Base-by-base conservation (phyloP, 2,113 vertebrate species). In the Clarias magur region DNA sequence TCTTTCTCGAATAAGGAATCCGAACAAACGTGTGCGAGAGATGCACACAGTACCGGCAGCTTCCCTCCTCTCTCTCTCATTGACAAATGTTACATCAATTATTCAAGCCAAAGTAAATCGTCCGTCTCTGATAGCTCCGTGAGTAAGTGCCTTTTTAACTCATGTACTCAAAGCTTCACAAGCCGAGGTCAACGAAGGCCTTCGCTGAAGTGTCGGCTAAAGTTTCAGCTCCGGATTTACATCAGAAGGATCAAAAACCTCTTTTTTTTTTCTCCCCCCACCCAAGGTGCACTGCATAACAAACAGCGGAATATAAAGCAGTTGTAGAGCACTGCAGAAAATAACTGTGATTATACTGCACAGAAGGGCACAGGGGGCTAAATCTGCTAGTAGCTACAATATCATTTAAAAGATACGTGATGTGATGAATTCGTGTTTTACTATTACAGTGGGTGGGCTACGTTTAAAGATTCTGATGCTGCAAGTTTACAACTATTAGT, bases 81-180 rank as follows among this genome's bases (percentile, higher is more conserved):
- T 88, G 90, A 91, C 86, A 87, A 90, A 90, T 88, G 87, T 90
- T 86, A 76, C 88, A 85, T 90, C 80, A 89, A 92, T 87, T 85
- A 91, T 92, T 90, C 89, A 90, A 53, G 57, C 86, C 70, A 89
- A 90, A 90, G 88, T 86, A 90, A 89, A 90, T 67, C 67, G 87
- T 83, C 86, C 79, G 82, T 75, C 83, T 67, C 15, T 65, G 85
- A 75, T 65, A 82, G 73, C 48, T 87, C 80, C 17, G 81, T 82
- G 84, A 85, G 87, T 82, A 81, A 86, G 34, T 83, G 72, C 38
- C 82, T 89, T 88, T 83, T 81, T 86, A 68, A 89, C 83, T 87
- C 88, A 83, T 88, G 86, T 88, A 85, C 85, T 88, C 86, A 80
- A 68, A 72, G 80, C 48, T 85, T 83, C 23, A 65, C 72, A 83